Evolutionary conservation across 2,797 vertebrate species (phyloP), one percentile per base, ranked within the genome.

Genomic region (Furcifer pardalis): DNA sequence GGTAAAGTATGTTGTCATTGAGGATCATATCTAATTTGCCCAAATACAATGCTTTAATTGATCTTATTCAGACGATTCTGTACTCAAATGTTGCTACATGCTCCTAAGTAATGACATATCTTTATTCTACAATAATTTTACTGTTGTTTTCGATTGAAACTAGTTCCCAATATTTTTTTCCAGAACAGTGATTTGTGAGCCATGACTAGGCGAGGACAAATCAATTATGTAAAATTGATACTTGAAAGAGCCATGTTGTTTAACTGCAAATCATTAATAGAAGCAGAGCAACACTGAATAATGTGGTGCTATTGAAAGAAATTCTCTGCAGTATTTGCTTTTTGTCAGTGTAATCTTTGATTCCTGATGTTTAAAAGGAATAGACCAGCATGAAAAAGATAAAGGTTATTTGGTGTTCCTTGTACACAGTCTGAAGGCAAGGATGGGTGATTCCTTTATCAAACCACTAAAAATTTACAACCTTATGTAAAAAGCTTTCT

Each of bases 181-280:
- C 40, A 19, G 59, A 5, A 35, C 79, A 65, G 40, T 86, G 32
- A 78, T 2, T 0, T 0, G 35, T 71, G 10, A 76, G 71, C 65
- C 1, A 81, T 81, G 52, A 42, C 72, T 27, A 60, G 27, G 17
- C 37, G 23, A 32, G 15, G 56, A n/a, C 30, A 7, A 69, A 56
- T 80, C 56, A 56, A 30, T 37, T 52, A 6, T 69, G 37, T 72
- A 86, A 93, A 92, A 90, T 90, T 88, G 88, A 87, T 92, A 88
- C 90, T 91, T 91, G 75, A 94, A 92, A 92, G 82, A 90, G 92
- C 79, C 83, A 90, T 94, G 89, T 60, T 80, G 60, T 86, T 91
- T 82, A 77, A 30, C 83, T 87, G 84, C 82, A 87, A 62, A 46
- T 71, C 84, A 68, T 86, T 56, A 56, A 56, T 56, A 56, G 52